Base-by-base conservation (phyloP, 2,888 invertebrate species). In the Notodonta dromedarius region DNA sequence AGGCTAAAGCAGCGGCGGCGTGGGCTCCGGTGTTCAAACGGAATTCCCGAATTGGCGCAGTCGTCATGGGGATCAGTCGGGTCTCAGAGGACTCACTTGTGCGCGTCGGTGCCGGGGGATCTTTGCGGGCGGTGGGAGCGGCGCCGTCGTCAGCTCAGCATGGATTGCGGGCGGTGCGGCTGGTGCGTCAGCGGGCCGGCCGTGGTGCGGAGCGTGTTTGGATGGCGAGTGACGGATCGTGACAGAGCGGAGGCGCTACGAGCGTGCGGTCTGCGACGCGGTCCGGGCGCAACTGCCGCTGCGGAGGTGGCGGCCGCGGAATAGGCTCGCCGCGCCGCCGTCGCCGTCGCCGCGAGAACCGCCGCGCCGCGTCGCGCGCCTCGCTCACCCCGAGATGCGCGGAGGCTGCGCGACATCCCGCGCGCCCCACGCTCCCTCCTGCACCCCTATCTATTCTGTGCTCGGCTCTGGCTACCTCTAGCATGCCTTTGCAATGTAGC, bases 111-210 rank as follows among this genome's bases (percentile, higher is more conserved):
- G 50, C 59, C 63, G 69, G 64, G 67, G 70, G 63, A 58, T 71
- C 63, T 71, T 55, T 59, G 69, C 51, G 76, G 69, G 67, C 74
- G 77, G 65, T 76, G 73, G 58, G 75, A 71, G 59, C 73, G 77
- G 68, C 75, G 79, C 74, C 78, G 80, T 72, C 80, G 89, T 89
- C 90, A 89, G 89, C 85, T 83, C 86, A 76, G 77, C 90, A 86
- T 85, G 83, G 82, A 80, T 77, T 70, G 75, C 60, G 72, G 70
- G 65, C 69, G 65, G 69, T 51, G 79, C 71, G 67, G 71, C 71
- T 71, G 76, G 66, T 58, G 57, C 56, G 56, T 66, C 62, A 64
- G 64, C 50, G 67, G 52, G 61, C 40, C 57, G 61, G 65, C 65
- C 67, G 61, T 70, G 65, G 71, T 48, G 73, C 65, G 71, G 74